These are phyloP conservation scores for Trichonephila clavipes DNA, from an alignment of 1,140 invertebrate genomes.

Conservation along the genomic window DNA sequence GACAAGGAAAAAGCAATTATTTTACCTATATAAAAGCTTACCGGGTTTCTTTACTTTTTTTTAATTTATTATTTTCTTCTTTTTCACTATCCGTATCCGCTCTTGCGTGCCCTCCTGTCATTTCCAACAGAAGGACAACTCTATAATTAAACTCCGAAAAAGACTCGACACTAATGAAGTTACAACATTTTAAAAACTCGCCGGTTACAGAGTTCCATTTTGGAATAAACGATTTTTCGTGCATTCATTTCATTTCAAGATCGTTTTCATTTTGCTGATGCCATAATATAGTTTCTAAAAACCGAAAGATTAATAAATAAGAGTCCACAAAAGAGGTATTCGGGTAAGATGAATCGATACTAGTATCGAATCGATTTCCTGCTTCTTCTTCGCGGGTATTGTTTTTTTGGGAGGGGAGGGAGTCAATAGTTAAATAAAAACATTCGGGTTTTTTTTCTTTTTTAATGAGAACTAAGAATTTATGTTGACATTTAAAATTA, in stretches of 20 bases:
- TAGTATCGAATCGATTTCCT: background rate
- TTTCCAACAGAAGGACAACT: slow-evolving; percentile 32
- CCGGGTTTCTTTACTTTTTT: background rate
- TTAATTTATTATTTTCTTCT: background rate
- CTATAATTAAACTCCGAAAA: slow-evolving; percentile 13
- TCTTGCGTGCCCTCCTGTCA: slow-evolving; percentile 42
- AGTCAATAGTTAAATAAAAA: no score
- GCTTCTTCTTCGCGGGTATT: background rate
- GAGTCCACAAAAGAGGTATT: background rate
- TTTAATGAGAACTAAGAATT: no score
- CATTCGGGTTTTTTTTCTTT: no score
- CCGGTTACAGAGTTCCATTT: background rate
- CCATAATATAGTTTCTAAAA: background rate
- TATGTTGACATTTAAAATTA: no score
- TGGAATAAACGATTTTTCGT: background rate
- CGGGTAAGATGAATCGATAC: background rate
- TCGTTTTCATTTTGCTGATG: background rate
- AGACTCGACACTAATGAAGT: slow-evolving; percentile 5
- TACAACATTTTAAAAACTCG: slow-evolving; percentile 26
- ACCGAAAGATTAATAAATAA: background rate
- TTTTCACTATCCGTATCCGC: background rate
- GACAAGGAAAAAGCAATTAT: slow-evolving; percentile 64
- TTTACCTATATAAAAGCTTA: slow-evolving; percentile 13
- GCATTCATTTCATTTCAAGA: background rate
- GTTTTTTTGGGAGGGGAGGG: background rate